Evolutionary conservation across 2,888 invertebrate genomes (phyloP).

Genomic region (Eupithecia insigniata): DNA sequence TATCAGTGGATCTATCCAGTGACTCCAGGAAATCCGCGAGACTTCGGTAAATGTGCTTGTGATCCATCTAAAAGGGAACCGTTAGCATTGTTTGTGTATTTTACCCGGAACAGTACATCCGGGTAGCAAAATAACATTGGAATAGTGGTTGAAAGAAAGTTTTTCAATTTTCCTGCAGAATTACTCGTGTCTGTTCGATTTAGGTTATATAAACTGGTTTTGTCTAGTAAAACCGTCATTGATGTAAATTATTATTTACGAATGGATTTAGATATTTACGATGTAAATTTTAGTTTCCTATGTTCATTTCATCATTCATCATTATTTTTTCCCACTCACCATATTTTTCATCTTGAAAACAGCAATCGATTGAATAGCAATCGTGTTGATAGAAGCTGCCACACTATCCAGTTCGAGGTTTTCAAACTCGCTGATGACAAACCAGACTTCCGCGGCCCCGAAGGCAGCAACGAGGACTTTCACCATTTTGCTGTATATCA

Average conservation of each 20-base stretch:
- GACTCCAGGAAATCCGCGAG: conserved; percentile 67
- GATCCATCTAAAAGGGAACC: conserved; percentile 51
- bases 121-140: conserved; percentile 11
- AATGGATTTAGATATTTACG: not conserved
- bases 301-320: no score
- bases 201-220: not conserved
- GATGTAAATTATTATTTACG: not conserved
- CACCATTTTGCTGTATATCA: conserved; percentile 55
- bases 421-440: conserved; percentile 50
- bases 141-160: conserved; percentile 15
- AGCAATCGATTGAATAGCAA: conserved; percentile 63
- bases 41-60: conserved; percentile 60
- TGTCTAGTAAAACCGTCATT: not conserved
- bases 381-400: conserved; percentile 61
- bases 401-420: conserved; percentile 56
- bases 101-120: conserved; percentile 18
- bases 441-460: conserved; percentile 62
- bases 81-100: conserved; percentile 22
- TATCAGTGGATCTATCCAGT: conserved; percentile 60
- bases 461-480: conserved; percentile 52
- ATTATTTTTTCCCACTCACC: conserved; percentile 52
- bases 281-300: not conserved
- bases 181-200: not conserved
- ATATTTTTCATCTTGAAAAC: conserved; percentile 62
- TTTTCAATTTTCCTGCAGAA: conserved; percentile 18